Conservation (phyloP, 2,888 invertebrate genomes). For the Epinotia brunnichana region DNA sequence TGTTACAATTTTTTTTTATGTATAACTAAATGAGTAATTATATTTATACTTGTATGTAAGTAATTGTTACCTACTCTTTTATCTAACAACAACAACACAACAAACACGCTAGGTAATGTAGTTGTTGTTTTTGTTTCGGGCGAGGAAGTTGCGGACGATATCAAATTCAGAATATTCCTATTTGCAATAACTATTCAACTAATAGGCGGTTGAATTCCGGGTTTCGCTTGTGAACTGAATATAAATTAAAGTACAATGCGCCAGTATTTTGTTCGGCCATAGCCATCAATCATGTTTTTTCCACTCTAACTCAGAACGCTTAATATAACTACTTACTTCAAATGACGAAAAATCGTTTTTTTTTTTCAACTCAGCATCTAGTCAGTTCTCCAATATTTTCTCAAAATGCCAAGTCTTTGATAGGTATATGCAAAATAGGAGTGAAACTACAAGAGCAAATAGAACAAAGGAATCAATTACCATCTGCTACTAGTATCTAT, state of each 20-base stretch:
- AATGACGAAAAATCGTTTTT: no score
- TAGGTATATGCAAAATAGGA: no score
- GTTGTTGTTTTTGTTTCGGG: constrained; percentile 16
- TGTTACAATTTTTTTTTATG: no score
- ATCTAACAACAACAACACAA: constrained; percentile 28
- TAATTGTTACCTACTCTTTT: constrained; percentile 2
- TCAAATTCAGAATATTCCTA: neutral
- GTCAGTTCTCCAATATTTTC: no score
- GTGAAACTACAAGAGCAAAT: no score
- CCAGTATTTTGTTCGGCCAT: neutral
- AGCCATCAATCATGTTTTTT: neutral
- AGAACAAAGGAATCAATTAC: no score
- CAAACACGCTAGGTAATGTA: constrained; percentile 6
- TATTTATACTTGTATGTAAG: neutral
- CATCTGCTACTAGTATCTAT: no score
- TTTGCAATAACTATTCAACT: neutral
- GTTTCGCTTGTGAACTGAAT: neutral
- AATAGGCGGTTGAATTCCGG: neutral
- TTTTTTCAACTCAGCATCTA: no score
- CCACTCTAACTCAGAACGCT: neutral
- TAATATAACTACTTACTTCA: no score
- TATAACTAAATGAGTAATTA: neutral
- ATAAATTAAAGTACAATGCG: neutral
- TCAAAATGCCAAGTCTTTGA: no score
- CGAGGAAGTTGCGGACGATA: neutral